Evolutionary conservation across 1,140 invertebrate species (phyloP).

Genomic region (Nautilus pompilius): DNA sequence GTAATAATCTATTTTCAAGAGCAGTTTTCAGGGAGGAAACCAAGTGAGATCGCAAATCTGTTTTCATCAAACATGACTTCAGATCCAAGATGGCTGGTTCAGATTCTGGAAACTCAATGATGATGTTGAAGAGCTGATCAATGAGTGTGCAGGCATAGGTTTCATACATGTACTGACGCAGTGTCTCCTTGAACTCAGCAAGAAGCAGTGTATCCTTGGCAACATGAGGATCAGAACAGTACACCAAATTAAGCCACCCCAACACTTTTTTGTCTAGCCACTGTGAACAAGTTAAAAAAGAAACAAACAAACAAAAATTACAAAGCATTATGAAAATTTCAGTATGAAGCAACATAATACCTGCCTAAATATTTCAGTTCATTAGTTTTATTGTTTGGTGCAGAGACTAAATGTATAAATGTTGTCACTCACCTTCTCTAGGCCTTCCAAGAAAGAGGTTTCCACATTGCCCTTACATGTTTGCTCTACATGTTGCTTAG

Average conservation of each 20-base stretch:
- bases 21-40: constrained; percentile 75
- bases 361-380: too few relatives aligned
- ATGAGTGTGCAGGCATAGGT: constrained; percentile 84
- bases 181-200: constrained; percentile 42
- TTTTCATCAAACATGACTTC: constrained; percentile 76
- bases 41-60: constrained; percentile 74
- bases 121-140: constrained; percentile 91
- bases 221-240: constrained; percentile 62
- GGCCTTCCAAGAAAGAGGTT: constrained; percentile 67
- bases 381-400: too few relatives aligned
- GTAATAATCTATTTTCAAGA: constrained; percentile 54
- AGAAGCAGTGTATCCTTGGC: constrained; percentile 58
- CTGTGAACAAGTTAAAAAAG: constrained; percentile 47
- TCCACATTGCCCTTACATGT: constrained; percentile 81
- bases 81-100: constrained; percentile 89
- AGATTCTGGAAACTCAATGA: constrained; percentile 95
- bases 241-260: constrained; percentile 78
- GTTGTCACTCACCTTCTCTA: constrained; percentile 69
- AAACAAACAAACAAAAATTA: not conserved
- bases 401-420: too few relatives aligned
- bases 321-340: not conserved
- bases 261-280: constrained; percentile 82
- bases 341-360: not conserved
- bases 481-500: constrained; percentile 74
- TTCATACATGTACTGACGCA: constrained; percentile 84